These are phyloP conservation scores for Cabera pusaria DNA, from an alignment of 2,888 invertebrate genomes.

Conservation along the genomic window DNA sequence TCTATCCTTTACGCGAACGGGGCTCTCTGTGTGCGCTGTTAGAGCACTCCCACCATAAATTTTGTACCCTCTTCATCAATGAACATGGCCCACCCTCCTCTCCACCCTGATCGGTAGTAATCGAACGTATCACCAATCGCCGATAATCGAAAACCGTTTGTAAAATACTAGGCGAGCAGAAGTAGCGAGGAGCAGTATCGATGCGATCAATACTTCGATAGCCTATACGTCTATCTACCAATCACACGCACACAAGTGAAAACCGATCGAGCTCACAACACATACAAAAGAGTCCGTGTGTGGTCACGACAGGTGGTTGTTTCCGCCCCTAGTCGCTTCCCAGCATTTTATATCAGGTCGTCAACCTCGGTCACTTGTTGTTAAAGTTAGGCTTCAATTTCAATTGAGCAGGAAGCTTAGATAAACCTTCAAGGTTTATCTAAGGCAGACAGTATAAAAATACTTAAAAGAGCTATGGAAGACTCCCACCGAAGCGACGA, in stretches of 20 bases:
- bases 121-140: constrained; percentile 68
- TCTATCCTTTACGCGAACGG: too few species aligned
- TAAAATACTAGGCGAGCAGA: constrained; percentile 69
- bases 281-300: constrained; percentile 7
- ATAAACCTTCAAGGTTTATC: too few species aligned
- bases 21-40: too few species aligned
- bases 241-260: constrained; percentile 7
- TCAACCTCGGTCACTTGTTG: constrained; percentile 11
- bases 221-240: constrained; percentile 30
- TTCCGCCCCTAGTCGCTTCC: constrained; percentile 21
- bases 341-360: constrained; percentile 20
- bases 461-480: too few species aligned
- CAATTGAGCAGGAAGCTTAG: too few species aligned
- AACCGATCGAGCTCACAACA: constrained; percentile 23
- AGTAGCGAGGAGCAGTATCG: constrained; percentile 51
- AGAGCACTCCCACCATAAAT: constrained; percentile 1
- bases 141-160: constrained; percentile 78
- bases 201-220: constrained; percentile 65
- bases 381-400: too few species aligned
- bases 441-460: too few species aligned
- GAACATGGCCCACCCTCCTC: constrained; percentile 15
- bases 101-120: constrained; percentile 27
- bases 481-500: too few species aligned
- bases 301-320: constrained; percentile 30
- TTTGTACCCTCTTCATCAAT: constrained; percentile 3